These are phyloP conservation scores for Bactericera cockerelli DNA, from an alignment of 1,140 invertebrate species.

Conservation along the genomic window DNA sequence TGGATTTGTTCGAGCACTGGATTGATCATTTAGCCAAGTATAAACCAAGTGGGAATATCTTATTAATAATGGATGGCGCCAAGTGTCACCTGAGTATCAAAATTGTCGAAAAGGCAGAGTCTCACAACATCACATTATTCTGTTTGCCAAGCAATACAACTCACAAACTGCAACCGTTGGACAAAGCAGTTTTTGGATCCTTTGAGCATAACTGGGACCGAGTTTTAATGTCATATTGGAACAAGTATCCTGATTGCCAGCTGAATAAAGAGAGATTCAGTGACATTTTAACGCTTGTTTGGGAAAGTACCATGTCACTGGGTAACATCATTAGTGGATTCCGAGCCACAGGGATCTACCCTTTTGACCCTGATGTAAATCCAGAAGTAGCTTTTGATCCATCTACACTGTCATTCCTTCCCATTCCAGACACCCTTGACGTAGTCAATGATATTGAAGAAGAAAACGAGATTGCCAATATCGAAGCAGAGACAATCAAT, in stretches of 20 bases:
- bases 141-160: constrained; percentile 29
- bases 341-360: constrained; percentile 19
- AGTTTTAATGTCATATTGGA: constrained; percentile 10
- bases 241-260: constrained; percentile 14
- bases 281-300: constrained; percentile 15
- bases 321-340: constrained; percentile 20
- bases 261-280: constrained; percentile 15
- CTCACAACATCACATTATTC: constrained; percentile 25
- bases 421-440: not conserved
- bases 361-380: constrained; percentile 18
- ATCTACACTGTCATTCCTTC: not conserved
- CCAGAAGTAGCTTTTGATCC: constrained; percentile 17
- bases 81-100: constrained; percentile 24
- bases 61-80: constrained; percentile 30
- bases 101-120: constrained; percentile 26
- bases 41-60: constrained; percentile 22
- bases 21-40: constrained; percentile 26
- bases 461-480: constrained; percentile 7
- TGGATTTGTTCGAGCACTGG: constrained; percentile 25
- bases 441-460: constrained; percentile 7
- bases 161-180: constrained; percentile 29
- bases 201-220: constrained; percentile 20
- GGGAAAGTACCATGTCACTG: constrained; percentile 16
- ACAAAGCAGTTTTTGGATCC: constrained; percentile 26
- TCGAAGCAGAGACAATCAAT: not conserved